Conservation (phyloP, 2,797 vertebrate genomes). For the Rhadinocentrus ornatus region DNA sequence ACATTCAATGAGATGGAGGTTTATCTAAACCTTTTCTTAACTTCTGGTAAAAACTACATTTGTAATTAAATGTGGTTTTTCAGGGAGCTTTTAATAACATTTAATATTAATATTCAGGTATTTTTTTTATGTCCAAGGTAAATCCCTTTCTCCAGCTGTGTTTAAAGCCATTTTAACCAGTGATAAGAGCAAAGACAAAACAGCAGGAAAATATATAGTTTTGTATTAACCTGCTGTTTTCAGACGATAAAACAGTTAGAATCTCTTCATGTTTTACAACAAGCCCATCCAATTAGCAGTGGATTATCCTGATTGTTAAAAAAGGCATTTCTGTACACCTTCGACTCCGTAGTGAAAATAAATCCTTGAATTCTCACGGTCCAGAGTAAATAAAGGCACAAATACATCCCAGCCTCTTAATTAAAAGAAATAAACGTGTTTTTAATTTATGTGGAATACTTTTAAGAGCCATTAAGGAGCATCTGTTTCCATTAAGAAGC, state of each 20-base stretch:
- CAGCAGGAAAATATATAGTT: not conserved
- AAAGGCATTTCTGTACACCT: too few species aligned
- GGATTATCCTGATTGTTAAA: too few species aligned
- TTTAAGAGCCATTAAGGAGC: not conserved
- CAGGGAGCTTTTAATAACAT: not conserved
- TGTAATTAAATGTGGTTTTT: not conserved
- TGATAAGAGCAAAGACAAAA: not conserved
- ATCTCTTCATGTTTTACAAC: not conserved
- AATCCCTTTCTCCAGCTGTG: not conserved
- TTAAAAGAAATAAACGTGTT: not conserved
- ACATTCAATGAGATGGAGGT: too few species aligned
- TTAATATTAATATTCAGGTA: not conserved
- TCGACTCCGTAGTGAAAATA: not conserved
- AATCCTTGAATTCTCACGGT: not conserved
- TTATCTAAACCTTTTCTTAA: not conserved
- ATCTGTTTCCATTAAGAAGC: not conserved
- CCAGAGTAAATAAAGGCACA: not conserved
- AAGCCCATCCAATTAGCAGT: too few species aligned
- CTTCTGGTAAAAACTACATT: not conserved
- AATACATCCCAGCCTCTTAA: not conserved
- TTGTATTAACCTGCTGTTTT: not conserved
- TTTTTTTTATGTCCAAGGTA: not conserved
- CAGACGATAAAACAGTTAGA: not conserved
- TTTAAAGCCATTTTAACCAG: not conserved
- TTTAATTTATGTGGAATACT: not conserved